Evolutionary conservation across 2,888 invertebrate species (phyloP).

Genomic region (Odontothrips loti): DNA sequence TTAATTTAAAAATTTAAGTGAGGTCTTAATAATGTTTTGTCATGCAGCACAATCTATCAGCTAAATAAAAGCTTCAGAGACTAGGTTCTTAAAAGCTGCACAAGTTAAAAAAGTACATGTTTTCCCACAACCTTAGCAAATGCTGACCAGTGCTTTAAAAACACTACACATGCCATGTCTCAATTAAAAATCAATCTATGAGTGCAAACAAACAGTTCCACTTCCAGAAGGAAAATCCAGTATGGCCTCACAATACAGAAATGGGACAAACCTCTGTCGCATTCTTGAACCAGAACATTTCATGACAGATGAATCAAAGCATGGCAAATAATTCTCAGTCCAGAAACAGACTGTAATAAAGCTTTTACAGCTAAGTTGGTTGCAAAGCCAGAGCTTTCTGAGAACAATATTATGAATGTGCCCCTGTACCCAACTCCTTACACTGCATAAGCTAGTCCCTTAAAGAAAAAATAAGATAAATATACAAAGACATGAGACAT

Average conservation of each 20-base stretch:
- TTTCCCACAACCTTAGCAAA: neutral
- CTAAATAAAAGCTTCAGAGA: neutral
- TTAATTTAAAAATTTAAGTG: neutral
- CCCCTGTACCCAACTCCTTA: neutral
- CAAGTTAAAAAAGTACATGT: neutral
- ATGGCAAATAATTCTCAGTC: neutral
- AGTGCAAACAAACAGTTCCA: too few relatives aligned
- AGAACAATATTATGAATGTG: conserved; percentile 1
- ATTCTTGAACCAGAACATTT: neutral
- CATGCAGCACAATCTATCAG: neutral
- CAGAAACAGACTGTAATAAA: neutral
- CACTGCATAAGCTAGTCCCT: neutral
- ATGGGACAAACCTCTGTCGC: too few relatives aligned
- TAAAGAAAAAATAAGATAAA: neutral
- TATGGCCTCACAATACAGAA: too few relatives aligned
- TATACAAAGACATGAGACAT: neutral
- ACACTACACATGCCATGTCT: neutral
- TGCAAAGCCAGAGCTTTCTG: neutral
- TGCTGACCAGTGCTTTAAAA: conserved; percentile 6
- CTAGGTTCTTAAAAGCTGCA: neutral
- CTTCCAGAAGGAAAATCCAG: too few relatives aligned
- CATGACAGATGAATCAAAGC: neutral
- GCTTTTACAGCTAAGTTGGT: neutral
- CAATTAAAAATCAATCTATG: neutral
- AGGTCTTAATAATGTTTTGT: neutral